Percentiles rank a stretch among this genome's conserved stretches.
These are phyloP conservation scores for Phocoena phocoena DNA, from an alignment of 2,113 vertebrate genomes.

Conservation along the genomic window DNA sequence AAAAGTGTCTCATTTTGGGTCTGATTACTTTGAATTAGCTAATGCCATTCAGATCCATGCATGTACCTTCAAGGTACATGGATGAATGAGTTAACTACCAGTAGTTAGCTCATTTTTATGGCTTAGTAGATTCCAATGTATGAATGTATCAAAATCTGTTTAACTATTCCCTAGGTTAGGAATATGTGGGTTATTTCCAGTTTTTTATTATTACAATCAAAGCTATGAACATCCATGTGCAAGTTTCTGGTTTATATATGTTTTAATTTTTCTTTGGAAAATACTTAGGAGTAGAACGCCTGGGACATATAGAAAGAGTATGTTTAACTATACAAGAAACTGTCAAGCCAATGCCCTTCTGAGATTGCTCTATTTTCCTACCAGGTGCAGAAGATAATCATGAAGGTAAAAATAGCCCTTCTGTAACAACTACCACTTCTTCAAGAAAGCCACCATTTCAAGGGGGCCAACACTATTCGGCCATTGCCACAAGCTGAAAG, in stretches of 20 bases:
- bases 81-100: too few species aligned
- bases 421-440: background rate
- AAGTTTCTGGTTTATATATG: background rate
- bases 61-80: background rate
- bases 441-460: background rate
- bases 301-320: background rate
- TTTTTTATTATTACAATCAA: background rate
- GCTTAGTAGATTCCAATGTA: background rate
- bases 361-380: background rate
- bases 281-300: background rate
- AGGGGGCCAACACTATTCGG: background rate
- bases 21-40: background rate
- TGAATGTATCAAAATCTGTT: background rate
- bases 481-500: background rate
- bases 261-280: constrained; percentile 1
- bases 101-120: background rate
- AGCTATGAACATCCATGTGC: background rate
- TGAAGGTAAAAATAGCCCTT: background rate
- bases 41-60: background rate
- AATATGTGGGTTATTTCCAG: background rate
- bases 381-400: background rate
- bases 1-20: background rate
- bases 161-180: background rate
- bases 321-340: background rate
- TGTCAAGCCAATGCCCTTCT: background rate